A percentile compares a stretch with the other conserved stretches of the same genome.
Conservation (phyloP, 2,888 invertebrate genomes). For the Chromoteleia sp. region DNA sequence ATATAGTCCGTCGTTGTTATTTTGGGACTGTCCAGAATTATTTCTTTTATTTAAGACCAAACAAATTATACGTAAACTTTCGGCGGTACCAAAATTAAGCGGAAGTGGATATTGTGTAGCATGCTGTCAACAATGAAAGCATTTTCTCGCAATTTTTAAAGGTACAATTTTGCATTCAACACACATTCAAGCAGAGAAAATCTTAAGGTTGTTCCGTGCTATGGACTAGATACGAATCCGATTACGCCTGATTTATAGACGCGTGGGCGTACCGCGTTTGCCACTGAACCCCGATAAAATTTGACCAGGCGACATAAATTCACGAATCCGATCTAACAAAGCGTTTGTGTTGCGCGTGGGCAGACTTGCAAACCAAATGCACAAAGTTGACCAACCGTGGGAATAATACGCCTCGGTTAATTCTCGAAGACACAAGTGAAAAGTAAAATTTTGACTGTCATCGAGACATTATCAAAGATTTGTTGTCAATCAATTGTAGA, state of each 20-base stretch:
- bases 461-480: background rate
- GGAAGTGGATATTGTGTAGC: slow-evolving; percentile 9
- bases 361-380: slow-evolving; percentile 70
- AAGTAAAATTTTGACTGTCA: slow-evolving; percentile 30
- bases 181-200: slow-evolving; percentile 57
- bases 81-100: background rate
- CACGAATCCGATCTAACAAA: slow-evolving; percentile 78
- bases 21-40: slow-evolving; percentile 21
- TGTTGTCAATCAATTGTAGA: background rate
- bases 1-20: slow-evolving; percentile 29
- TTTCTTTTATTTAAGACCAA: background rate
- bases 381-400: slow-evolving; percentile 69
- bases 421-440: slow-evolving; percentile 44
- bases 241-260: slow-evolving; percentile 81
- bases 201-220: slow-evolving; percentile 66
- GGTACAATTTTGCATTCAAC: slow-evolving; percentile 45
- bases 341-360: slow-evolving; percentile 77
- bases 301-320: slow-evolving; percentile 84
- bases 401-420: slow-evolving; percentile 63
- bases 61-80: background rate
- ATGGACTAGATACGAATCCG: slow-evolving; percentile 75
- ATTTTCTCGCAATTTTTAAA: slow-evolving; percentile 42
- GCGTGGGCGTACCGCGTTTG: slow-evolving; percentile 83
- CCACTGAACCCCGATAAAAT: slow-evolving; percentile 84
- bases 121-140: slow-evolving; percentile 35